These are phyloP conservation scores for Quiscalus mexicanus DNA, from an alignment of 2,113 vertebrate species.

Conservation along the genomic window DNA sequence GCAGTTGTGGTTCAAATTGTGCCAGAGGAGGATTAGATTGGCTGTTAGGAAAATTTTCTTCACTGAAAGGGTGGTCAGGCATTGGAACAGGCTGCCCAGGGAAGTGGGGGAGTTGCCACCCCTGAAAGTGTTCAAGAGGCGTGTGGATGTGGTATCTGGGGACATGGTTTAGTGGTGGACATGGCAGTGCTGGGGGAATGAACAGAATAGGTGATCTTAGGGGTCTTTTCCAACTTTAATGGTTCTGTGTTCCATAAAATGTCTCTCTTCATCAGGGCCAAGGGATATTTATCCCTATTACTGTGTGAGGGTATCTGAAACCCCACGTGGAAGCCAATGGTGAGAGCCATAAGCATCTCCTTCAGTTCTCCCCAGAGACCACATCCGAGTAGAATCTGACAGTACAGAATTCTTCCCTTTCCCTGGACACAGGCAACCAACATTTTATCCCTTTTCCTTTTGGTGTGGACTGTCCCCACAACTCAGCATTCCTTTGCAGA, in stretches of 20 bases:
- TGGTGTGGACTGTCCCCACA: not conserved
- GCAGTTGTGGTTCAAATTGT: not conserved
- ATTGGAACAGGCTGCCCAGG: not conserved
- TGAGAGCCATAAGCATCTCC: not conserved
- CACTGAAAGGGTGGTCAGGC: not conserved
- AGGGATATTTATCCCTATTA: not conserved
- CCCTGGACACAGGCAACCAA: not conserved
- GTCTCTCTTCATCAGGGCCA: not conserved
- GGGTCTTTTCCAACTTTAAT: not conserved
- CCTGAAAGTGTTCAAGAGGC: rapidly evolving
- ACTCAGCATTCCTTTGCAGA: not conserved
- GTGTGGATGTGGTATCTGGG: rapidly evolving
- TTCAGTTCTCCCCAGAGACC: not conserved
- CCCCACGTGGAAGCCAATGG: not conserved
- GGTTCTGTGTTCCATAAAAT: not conserved
- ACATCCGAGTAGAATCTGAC: not conserved
- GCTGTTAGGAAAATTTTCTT: not conserved
- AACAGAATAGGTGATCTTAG: not conserved
- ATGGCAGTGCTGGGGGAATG: not conserved
- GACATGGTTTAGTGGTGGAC: not conserved
- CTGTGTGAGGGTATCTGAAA: not conserved
- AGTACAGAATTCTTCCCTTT: not conserved
- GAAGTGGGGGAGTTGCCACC: not conserved
- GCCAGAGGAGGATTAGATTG: not conserved
- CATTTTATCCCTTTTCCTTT: not conserved